A percentile compares a stretch with the other conserved stretches of the same genome.
These are phyloP conservation scores for Selenia dentaria DNA, from an alignment of 2,888 invertebrate genomes.

Conservation along the genomic window DNA sequence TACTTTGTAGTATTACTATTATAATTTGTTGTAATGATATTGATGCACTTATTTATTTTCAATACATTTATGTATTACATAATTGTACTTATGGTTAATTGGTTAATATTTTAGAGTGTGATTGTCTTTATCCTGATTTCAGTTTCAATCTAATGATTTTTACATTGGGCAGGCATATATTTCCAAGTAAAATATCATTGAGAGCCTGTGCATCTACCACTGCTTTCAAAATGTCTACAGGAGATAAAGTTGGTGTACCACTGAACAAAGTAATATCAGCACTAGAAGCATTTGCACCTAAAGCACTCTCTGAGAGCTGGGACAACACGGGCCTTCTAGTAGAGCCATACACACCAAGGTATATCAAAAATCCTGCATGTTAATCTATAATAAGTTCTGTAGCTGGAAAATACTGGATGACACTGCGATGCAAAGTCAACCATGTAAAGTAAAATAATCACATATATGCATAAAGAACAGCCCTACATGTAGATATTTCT, in stretches of 20 bases:
- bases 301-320: conserved; percentile 92
- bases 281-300: conserved; percentile 89
- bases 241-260: conserved; percentile 66
- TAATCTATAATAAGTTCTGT: no score
- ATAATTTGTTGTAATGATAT: neutral
- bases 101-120: neutral
- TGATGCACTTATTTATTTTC: no score
- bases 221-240: conserved; percentile 55
- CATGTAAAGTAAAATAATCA: no score
- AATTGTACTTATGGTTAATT: no score
- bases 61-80: no score
- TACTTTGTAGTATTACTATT: conserved; percentile 9
- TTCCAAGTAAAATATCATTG: conserved; percentile 40
- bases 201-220: conserved; percentile 43
- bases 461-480: no score
- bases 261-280: conserved; percentile 80
- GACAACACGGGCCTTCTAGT: conserved; percentile 97
- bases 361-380: conserved; percentile 14
- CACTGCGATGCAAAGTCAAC: no score
- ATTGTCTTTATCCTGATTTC: conserved; percentile 34
- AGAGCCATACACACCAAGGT: conserved; percentile 88
- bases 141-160: conserved; percentile 64
- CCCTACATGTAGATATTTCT: no score
- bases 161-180: conserved; percentile 49
- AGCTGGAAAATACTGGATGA: no score